phyloP scores from a whole-genome alignment of 2,888 invertebrate genomes.

The Dryocosmus kuriphilus region DNA sequence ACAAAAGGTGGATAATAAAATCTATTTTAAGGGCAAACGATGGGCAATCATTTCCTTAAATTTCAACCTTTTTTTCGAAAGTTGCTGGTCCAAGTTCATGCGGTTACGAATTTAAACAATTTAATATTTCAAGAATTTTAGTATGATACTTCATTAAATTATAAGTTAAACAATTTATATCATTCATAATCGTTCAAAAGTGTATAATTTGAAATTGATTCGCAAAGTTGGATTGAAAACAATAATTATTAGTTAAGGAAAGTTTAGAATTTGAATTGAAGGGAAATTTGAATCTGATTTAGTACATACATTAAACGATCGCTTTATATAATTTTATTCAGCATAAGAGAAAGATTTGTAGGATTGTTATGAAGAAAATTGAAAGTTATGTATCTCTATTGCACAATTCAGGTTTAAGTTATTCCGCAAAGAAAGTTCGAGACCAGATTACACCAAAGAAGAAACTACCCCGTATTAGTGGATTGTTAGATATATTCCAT shows the following conservation, averaged over 20 bases:
- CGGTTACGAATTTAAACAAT: too few species aligned
- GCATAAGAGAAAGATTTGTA: neutral
- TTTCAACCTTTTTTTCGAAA: too few species aligned
- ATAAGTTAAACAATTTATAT: too few species aligned
- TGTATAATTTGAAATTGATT: neutral
- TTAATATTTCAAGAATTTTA: too few species aligned
- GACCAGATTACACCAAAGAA: neutral
- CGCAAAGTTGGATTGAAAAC: neutral
- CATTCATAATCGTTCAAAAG: too few species aligned
- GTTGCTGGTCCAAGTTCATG: too few species aligned
- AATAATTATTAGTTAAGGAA: neutral
- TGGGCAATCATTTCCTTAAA: too few species aligned
- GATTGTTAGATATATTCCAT: neutral
- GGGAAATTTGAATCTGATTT: neutral
- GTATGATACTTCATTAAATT: too few species aligned
- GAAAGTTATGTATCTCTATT: slow-evolving; percentile 8
- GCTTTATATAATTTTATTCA: too few species aligned
- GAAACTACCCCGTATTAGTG: slow-evolving; percentile 7
- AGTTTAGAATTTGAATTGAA: neutral
- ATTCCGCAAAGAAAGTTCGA: slow-evolving; percentile 5
- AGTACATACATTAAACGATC: neutral
- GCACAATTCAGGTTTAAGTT: slow-evolving; percentile 10
- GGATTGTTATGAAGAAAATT: slow-evolving; percentile 27
- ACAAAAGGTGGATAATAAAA: too few species aligned
- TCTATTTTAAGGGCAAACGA: too few species aligned